Evolutionary conservation across 92 coral and sea anemone genomes (phyloP), one percentile per base, ranked within the genome.

Genomic region (Epizoanthus stellaris): DNA sequence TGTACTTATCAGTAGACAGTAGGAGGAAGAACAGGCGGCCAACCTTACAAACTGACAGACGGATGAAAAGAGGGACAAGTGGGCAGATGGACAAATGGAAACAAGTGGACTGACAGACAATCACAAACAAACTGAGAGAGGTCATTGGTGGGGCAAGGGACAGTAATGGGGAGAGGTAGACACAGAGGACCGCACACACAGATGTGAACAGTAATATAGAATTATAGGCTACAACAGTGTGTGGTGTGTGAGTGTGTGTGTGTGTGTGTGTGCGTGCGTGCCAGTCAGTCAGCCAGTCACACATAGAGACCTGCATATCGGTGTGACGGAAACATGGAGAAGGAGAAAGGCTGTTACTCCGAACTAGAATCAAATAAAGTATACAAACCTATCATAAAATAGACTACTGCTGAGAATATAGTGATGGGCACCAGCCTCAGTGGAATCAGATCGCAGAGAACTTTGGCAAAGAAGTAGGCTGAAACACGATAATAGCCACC

Each of bases 401-500:
- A 94, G 38, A 88, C 95, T 23, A 94, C 84, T 19, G 92, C 84
- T 16, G 93, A 87, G 76, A 94, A 94, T 23, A 47, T 81, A 17
- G 87, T 54, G 60, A 88, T 84, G 9, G 98, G 95, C 1, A 94
- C 53, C 17, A 93, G 90, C 34, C 98, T 87, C 87, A 92, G 70
- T 1, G 98, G 98, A 20, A 94, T 75, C n/a, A 94, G 81, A 45
- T 94, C 98, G 47, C 93, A 93, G 38, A 92, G 53, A 9, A 92
- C 88, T 73, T 92, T 94, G 38, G 98, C 95, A 88, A 92, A 82
- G 75, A 92, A 92, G 83, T 94, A 94, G 30, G 88, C 98, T 3
- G 98, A 94, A 11, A 94, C 93, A 8, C 95, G 86, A 80, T 94
- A 94, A 45, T 94, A 94, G 0, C 98, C 98, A n/a, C 95, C 89